phyloP scores from a whole-genome alignment of 2,113 vertebrate species.

The Gasterosteus nipponicus region DNA sequence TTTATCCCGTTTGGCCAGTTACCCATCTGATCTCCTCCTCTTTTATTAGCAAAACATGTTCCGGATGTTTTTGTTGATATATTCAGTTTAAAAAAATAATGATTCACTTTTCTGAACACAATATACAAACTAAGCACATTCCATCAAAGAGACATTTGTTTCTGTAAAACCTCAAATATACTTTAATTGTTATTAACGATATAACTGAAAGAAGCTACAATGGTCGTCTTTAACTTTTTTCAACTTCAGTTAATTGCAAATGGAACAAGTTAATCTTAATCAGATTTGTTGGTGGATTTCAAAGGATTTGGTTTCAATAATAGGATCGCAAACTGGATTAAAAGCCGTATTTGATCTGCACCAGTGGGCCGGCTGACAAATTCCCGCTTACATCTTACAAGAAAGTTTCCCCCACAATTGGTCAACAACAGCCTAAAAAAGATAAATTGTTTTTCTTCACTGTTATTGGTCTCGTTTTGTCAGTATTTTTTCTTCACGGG shows the following conservation, averaged over 20 bases:
- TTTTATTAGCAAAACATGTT: background rate
- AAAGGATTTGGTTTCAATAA: slow-evolving; percentile 32
- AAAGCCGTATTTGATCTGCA: background rate
- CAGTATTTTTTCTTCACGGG: background rate
- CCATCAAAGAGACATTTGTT: background rate
- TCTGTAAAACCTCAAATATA: background rate
- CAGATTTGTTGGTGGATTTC: slow-evolving; percentile 42
- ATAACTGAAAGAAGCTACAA: background rate
- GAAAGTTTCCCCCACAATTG: background rate
- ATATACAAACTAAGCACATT: background rate
- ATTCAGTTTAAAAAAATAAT: background rate
- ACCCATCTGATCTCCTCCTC: background rate
- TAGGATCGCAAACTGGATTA: slow-evolving; percentile 36
- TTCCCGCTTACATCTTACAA: background rate
- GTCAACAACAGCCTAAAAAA: background rate
- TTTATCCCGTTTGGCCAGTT: background rate
- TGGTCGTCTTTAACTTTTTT: background rate
- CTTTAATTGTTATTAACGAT: background rate
- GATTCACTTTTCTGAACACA: background rate
- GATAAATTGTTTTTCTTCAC: background rate
- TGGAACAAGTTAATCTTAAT: slow-evolving; percentile 27
- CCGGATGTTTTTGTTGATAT: too few relatives aligned
- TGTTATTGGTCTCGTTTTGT: background rate
- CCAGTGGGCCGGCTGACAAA: background rate
- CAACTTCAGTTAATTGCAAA: slow-evolving; percentile 28